A percentile compares a stretch with the other conserved stretches of the same genome.
These are phyloP conservation scores for Zosterops borbonicus DNA, from an alignment of 2,113 vertebrate species.

Conservation along the genomic window DNA sequence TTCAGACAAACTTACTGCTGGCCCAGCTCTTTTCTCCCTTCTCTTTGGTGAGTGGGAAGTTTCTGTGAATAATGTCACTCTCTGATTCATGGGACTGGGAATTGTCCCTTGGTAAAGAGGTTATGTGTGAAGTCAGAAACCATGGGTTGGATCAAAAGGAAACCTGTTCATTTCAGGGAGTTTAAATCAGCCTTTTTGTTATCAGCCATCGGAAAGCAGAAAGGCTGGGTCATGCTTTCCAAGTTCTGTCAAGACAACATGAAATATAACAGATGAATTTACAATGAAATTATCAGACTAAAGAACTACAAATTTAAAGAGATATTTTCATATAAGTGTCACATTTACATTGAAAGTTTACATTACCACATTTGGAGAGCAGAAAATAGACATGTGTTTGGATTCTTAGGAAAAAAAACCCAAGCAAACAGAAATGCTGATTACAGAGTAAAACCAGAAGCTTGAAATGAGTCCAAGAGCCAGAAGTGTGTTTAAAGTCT, in stretches of 20 bases:
- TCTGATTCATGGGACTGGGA: background rate
- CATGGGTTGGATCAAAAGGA: background rate
- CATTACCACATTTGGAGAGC: background rate
- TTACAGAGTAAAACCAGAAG: background rate
- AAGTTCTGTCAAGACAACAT: background rate
- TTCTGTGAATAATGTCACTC: background rate
- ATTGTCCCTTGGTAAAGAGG: background rate
- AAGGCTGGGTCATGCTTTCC: background rate
- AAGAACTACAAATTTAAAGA: background rate
- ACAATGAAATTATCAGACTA: background rate
- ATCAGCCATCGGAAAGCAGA: background rate
- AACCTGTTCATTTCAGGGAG: background rate
- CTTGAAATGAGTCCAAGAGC: background rate
- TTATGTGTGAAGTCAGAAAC: background rate
- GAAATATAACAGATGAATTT: background rate
- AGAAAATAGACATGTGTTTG: background rate
- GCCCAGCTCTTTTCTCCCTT: background rate
- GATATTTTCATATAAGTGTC: background rate
- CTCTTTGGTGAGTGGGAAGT: background rate
- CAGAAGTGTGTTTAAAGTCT: background rate
- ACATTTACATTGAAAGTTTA: background rate
- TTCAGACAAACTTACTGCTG: background rate
- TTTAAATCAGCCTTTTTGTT: background rate
- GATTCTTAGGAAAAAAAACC: background rate
- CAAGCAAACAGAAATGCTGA: background rate